These are phyloP conservation scores for Phataginus tricuspis DNA, from an alignment of 2,797 vertebrate genomes.

Conservation along the genomic window DNA sequence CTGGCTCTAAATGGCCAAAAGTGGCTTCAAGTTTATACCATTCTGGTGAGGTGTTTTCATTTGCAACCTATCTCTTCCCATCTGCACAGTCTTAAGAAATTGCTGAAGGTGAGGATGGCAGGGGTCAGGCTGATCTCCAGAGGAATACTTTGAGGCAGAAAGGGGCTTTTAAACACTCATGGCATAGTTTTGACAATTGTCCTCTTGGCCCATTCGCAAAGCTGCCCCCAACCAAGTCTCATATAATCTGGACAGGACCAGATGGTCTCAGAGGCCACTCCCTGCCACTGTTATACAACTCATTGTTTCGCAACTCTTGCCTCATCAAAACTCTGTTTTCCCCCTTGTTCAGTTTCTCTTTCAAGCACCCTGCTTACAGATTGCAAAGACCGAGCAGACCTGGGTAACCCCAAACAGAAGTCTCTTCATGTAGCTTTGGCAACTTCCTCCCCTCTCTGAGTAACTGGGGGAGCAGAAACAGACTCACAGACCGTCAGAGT, in stretches of 20 bases:
- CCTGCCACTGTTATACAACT: neutral
- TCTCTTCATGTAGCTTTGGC: neutral
- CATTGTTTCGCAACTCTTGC: conserved; percentile 50
- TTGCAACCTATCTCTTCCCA: neutral
- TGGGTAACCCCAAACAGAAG: conserved; percentile 12
- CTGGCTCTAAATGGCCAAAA: neutral
- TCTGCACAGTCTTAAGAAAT: neutral
- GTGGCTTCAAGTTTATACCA: neutral
- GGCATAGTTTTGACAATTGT: neutral
- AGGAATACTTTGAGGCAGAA: neutral
- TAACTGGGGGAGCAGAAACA: neutral
- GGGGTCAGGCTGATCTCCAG: conserved; percentile 48
- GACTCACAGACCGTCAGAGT: neutral
- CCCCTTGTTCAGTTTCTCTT: conserved; percentile 56
- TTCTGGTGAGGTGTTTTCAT: neutral
- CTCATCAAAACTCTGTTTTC: conserved; percentile 57
- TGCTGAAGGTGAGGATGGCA: neutral
- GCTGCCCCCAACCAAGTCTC: neutral
- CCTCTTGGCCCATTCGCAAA: neutral
- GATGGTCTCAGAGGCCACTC: neutral
- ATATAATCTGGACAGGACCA: neutral
- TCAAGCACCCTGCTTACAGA: conserved; percentile 30
- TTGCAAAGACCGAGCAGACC: neutral
- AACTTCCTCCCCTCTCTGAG: conserved; percentile 50
- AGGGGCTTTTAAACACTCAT: neutral